Conservation (phyloP, 2,888 invertebrate genomes). For the Hirudinaria manillensis region DNA sequence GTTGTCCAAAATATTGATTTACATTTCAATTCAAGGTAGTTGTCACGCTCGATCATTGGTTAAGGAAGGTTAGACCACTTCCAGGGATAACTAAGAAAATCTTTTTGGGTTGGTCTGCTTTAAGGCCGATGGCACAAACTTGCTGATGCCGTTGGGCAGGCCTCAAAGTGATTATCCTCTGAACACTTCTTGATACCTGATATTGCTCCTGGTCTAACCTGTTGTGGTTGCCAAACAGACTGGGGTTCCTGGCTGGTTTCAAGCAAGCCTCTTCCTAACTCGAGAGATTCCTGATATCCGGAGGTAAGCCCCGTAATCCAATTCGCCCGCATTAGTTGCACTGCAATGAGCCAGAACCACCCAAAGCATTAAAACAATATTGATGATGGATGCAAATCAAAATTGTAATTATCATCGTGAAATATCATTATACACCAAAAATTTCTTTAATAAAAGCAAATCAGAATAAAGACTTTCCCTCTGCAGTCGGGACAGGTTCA, state of each 20-base stretch:
- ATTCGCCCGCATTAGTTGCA: not conserved
- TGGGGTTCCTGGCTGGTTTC: slow-evolving; percentile 16
- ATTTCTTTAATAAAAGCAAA: not conserved
- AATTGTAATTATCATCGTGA: not conserved
- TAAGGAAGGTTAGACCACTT: not conserved
- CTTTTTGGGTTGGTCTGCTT: slow-evolving; percentile 18
- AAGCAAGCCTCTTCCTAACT: not conserved
- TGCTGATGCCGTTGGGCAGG: slow-evolving; percentile 21
- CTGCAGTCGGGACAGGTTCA: slow-evolving; percentile 7
- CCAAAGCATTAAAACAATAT: not conserved
- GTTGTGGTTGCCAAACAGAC: slow-evolving; percentile 20
- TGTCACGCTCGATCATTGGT: not conserved
- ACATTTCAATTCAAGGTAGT: no score
- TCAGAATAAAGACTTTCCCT: slow-evolving; percentile 6
- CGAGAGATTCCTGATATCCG: slow-evolving; percentile 16
- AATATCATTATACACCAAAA: not conserved
- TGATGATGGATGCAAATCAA: not conserved
- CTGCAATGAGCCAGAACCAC: slow-evolving; percentile 22
- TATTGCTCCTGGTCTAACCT: slow-evolving; percentile 1
- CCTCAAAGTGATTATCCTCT: slow-evolving; percentile 24
- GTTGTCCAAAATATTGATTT: no score
- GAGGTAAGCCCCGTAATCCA: not conserved
- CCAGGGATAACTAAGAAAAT: slow-evolving; percentile 7
- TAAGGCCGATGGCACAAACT: not conserved
- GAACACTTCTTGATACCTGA: slow-evolving; percentile 2